Evolutionary conservation across 2,888 invertebrate genomes (phyloP), one percentile per base, ranked within the genome.

Genomic region (Apotomis betuletana): DNA sequence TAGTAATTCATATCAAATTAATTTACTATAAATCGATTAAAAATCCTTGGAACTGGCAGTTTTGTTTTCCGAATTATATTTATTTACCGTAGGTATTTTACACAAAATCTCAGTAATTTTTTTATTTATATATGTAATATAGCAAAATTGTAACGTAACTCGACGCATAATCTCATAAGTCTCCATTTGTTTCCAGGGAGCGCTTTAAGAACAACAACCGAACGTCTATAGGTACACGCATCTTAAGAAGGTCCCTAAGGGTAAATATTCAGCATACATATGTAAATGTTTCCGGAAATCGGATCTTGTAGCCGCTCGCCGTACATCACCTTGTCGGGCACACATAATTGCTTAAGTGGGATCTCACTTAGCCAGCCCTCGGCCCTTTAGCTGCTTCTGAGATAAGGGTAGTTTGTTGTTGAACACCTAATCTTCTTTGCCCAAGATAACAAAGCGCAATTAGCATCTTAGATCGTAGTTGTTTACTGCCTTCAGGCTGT

Each of bases 371-470:
- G 54, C 58, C 67, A 36, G 51, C 72, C 68, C 67, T 67, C 60
- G 59, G 65, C 80, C 78, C 69, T 75, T 69, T 74, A 72, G 77
- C 74, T 67, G 74, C 69, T 81, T 76, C 70, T 63, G 71, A 83
- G 87, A 87, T 88, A 88, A 88, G 87, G 81, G 81, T 79, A 83
- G 83, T 83, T 27, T 85, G 83, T 83, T 85, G 83, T 84, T 84
- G 76, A 72, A 78, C 65, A 75, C 75, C 77, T 82, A 86, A 88
- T 85, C 87, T 85, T 82, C 85, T 84, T 77, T 80, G 79, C 85
- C 83, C 85, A 87, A 85, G 87, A 89, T 89, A 88, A 87, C 87
- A 86, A 77, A 79, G 74, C 70, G 81, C 80, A 81, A 86, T 87
- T 87, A 87, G 79, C 83, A 84, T 86, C 81, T 83, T 78, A 77